These are phyloP conservation scores for Apostichopus californicus DNA, from an alignment of 35 echinoderm and acorn worm genomes.

Conservation along the genomic window DNA sequence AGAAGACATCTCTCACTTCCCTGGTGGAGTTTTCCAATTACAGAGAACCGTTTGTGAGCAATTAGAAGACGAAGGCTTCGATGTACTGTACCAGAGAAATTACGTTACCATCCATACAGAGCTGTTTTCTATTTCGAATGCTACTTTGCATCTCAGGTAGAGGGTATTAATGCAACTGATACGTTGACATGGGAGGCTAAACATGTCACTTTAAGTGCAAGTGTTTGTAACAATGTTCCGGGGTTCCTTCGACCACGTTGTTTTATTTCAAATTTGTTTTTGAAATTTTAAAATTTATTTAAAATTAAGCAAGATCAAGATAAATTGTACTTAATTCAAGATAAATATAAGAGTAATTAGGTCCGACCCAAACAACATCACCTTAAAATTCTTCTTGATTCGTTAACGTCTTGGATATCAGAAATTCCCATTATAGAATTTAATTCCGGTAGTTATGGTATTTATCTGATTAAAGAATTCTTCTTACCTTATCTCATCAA, in stretches of 20 bases:
- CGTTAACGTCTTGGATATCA: constrained; percentile 13
- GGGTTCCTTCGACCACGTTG: neutral
- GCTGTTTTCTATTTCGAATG: constrained; percentile 2
- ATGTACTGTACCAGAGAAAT: neutral
- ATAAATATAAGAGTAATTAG: neutral
- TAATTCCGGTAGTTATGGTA: constrained; percentile 48
- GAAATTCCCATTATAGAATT: constrained; percentile 35
- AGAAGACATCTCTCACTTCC: too few relatives aligned
- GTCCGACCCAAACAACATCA: constrained; percentile 17
- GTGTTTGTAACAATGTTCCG: constrained; percentile 9
- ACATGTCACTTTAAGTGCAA: constrained; percentile 39
- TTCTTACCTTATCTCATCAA: constrained; percentile 30
- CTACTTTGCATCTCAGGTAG: neutral
- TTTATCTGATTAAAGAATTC: constrained; percentile 46
- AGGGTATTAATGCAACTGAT: neutral
- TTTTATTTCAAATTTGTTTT: too few relatives aligned
- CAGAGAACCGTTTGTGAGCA: neutral
- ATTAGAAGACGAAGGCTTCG: constrained; percentile 5
- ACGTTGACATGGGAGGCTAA: constrained; percentile 29
- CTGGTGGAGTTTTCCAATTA: neutral
- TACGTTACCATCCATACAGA: constrained; percentile 14
- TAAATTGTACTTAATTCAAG: neutral
- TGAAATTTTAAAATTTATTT: too few relatives aligned
- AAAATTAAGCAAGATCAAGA: constrained; percentile 11
- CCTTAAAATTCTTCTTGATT: constrained; percentile 25